A percentile compares a stretch with the other conserved stretches of the same genome.
Conservation (phyloP, 2,113 vertebrate genomes). For the Cyanoramphus novaezelandiae region DNA sequence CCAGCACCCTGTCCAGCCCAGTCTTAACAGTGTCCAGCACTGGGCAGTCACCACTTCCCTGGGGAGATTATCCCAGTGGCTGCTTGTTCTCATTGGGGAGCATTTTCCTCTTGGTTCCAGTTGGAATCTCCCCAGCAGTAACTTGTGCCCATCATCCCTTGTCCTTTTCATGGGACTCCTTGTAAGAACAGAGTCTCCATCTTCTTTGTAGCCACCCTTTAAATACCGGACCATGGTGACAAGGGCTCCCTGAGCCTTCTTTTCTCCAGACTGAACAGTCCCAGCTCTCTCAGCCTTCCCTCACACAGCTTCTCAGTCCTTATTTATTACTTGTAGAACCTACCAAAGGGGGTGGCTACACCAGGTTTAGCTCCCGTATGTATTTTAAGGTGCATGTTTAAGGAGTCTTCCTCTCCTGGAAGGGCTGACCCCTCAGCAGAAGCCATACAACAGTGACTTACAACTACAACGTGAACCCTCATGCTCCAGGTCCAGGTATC, state of each 20-base stretch:
- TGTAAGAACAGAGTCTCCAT: neutral
- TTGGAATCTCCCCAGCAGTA: neutral
- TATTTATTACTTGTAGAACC: neutral
- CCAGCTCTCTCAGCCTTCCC: neutral
- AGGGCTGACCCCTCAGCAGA: neutral
- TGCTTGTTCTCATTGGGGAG: neutral
- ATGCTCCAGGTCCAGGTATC: neutral
- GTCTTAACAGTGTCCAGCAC: neutral
- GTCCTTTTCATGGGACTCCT: neutral
- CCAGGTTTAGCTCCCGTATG: neutral
- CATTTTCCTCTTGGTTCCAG: neutral
- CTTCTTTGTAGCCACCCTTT: neutral
- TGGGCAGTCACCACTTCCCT: neutral
- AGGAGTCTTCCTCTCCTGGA: neutral
- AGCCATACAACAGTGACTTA: accelerated
- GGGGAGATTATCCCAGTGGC: neutral
- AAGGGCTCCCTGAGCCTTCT: neutral
- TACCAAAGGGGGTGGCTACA: neutral
- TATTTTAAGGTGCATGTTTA: neutral
- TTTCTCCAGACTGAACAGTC: neutral
- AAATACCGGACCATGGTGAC: neutral
- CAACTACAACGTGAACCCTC: neutral
- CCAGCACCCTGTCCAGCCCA: neutral
- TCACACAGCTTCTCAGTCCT: neutral
- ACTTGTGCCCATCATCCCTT: neutral